Base-by-base conservation (phyloP, 2,888 invertebrate genomes). In the Caenorhabditis sp. region DNA sequence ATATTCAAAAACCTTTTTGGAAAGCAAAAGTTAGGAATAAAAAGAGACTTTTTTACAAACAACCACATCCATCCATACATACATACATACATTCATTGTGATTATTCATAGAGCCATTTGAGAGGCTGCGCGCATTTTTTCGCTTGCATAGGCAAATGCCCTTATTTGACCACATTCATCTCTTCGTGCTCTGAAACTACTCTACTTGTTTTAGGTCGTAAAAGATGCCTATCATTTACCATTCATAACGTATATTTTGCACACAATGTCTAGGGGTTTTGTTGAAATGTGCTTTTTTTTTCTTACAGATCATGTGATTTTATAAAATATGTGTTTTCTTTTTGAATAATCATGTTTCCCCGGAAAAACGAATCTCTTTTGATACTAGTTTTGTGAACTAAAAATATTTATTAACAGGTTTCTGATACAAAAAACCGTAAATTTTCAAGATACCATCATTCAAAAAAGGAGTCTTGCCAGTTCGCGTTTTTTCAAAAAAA, bases 61-160 rank as follows among this genome's bases (percentile, higher is more conserved):
- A 26, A 56, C 56, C 31, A 31, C 31, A 31, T 31, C 31, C 31
- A 56, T 56, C 20, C 56, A 56, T 26, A 56, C 56, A 56, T 27
- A 59, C 72, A 72, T 70, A 52, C 52, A 52, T 23, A 52, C 27
- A 26, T 77, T 77, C 77, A 77, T 77, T 77, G 77, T 77, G 77
- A 77, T 77, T 77, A 77, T 77, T 77, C 74, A 77, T 77, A 77
- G 77, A 74, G 77, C 70, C 67, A 70, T 64, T 70, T 71, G 67
- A 63, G 25, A 25, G 50, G 50, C 23, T 20, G 64, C 36, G 49
- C 59, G 68, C 73, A 73, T 73, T 73, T 65, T 73, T 73, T 73
- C 73, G 73, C 73, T 73, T 73, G 73, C 73, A 73, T 73, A 73
- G 73, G 73, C 73, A 73, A 73, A 73, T 73, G 73, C 65, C 73